Percentiles rank a stretch among this genome's conserved stretches.
phyloP scores from a whole-genome alignment of 2,797 vertebrate species.

The Sebastes goodei region DNA sequence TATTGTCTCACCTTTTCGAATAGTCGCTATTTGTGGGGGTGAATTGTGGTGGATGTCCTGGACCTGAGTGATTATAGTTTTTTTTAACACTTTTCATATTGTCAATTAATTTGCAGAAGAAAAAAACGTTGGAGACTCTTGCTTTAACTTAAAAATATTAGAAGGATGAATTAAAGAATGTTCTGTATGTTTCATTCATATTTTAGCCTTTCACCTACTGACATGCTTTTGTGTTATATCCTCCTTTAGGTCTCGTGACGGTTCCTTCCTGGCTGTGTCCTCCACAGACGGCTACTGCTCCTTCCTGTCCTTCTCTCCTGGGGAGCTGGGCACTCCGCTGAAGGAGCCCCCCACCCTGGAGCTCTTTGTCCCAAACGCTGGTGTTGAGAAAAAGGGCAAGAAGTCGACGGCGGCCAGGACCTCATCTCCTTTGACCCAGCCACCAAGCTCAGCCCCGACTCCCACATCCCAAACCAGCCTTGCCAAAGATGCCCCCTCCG shows the following conservation, averaged over 20 bases:
- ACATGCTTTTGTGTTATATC: not conserved
- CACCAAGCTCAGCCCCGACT: slow-evolving; percentile 8
- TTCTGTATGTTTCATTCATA: not conserved
- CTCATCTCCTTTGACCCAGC: slow-evolving; percentile 81
- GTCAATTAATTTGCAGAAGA: too few species aligned
- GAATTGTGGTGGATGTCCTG: not conserved
- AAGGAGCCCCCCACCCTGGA: slow-evolving; percentile 89
- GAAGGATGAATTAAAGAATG: not conserved
- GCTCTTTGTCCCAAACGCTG: slow-evolving; percentile 74
- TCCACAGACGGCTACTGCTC: slow-evolving; percentile 99
- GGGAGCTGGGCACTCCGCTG: slow-evolving; percentile 90
- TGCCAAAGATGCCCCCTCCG: slow-evolving; percentile 33
- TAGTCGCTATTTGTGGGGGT: not conserved
- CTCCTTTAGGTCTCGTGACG: slow-evolving; percentile 90
- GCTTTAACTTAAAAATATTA: not conserved
- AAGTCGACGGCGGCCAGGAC: slow-evolving; percentile 75
- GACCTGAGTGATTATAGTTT: not conserved
- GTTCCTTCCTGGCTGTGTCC: slow-evolving; percentile 93
- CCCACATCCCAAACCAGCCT: slow-evolving; percentile 31
- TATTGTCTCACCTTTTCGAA: not conserved
- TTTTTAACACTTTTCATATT: not conserved
- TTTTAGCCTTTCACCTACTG: not conserved
- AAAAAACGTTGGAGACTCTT: too few species aligned
- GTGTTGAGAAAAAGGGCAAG: slow-evolving; percentile 89
- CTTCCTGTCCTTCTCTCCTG: slow-evolving; percentile 92